phyloP scores from a whole-genome alignment of 1,140 invertebrate species.

The Harlomillsia oculata region DNA sequence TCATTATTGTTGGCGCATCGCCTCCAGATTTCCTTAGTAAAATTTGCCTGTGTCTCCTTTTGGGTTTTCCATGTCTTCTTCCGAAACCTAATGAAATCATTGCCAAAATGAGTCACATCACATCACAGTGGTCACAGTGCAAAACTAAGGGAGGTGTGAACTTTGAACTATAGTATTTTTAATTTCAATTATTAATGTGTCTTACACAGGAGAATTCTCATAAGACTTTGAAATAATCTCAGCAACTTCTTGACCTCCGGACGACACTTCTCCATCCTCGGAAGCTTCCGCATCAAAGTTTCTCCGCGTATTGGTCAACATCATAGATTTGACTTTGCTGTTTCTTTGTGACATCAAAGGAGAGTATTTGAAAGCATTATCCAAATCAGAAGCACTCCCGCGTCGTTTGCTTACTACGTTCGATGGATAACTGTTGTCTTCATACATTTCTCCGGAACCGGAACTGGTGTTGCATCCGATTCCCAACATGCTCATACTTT shows the following conservation, averaged over 20 bases:
- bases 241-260: conserved; percentile 32
- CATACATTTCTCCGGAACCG: not conserved
- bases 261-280: conserved; percentile 34
- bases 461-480: not conserved
- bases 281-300: conserved; percentile 21
- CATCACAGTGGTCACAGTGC: no score
- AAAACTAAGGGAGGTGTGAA: no score
- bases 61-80: conserved; percentile 30
- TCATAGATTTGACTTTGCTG: conserved; percentile 25
- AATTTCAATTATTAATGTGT: not conserved
- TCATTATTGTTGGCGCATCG: no score
- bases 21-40: conserved; percentile 31
- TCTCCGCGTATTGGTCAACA: not conserved
- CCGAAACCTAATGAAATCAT: conserved; percentile 15
- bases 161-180: not conserved
- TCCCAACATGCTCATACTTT: no score
- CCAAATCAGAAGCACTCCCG: conserved; percentile 23
- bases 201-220: conserved; percentile 35
- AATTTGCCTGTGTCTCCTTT: conserved; percentile 12
- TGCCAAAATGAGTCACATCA: not conserved
- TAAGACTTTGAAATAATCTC: conserved; percentile 35
- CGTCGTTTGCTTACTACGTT: conserved; percentile 9
- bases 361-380: conserved; percentile 7
- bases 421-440: not conserved
- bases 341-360: not conserved